Conservation (phyloP, 1,140 invertebrate species). For the Diploscapter pachys region DNA sequence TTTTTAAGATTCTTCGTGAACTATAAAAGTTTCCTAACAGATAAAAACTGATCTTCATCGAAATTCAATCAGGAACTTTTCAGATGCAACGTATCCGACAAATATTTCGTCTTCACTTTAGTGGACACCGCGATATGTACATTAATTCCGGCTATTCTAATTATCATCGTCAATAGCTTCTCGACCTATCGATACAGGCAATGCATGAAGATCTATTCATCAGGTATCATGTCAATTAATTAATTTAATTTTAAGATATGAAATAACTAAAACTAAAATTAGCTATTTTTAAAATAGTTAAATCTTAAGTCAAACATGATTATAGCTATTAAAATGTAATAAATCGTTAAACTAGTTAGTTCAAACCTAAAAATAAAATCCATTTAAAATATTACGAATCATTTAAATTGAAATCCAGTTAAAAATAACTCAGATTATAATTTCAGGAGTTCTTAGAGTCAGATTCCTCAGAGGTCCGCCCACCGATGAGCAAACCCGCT, state of each 20-base stretch:
- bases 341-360: no score
- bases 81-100: conserved; percentile 46
- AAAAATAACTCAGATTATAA: no score
- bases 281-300: no score
- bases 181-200: conserved; percentile 54
- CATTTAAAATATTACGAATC: no score
- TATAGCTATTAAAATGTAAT: no score
- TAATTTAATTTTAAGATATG: no score
- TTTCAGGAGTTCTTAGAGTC: conserved; percentile 42
- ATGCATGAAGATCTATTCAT: conserved; percentile 58
- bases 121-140: conserved; percentile 57
- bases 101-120: conserved; percentile 53
- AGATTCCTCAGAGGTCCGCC: conserved; percentile 43
- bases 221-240: conserved; percentile 21
- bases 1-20: neutral
- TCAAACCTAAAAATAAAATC: no score
- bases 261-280: no score
- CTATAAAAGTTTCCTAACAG: no score
- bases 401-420: no score
- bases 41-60: no score
- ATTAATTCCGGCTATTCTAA: conserved; percentile 51
- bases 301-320: no score
- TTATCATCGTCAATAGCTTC: conserved; percentile 54
- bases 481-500: conserved; percentile 12
- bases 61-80: conserved; percentile 8